phyloP scores from a whole-genome alignment of 1,140 invertebrate genomes.

The Ips typographus region DNA sequence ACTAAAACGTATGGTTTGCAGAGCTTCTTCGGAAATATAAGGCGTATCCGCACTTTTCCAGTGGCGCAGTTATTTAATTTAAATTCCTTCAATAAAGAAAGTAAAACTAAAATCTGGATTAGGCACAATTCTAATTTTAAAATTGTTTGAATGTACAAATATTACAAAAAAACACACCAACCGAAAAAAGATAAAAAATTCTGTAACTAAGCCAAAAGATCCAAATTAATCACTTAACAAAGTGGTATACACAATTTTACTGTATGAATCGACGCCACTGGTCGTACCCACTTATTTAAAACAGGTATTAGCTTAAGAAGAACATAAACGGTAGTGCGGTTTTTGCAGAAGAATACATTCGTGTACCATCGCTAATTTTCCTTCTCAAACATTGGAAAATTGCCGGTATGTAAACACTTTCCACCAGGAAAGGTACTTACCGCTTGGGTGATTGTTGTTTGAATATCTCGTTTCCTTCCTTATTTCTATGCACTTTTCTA shows the following conservation, averaged over 20 bases:
- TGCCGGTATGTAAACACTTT: constrained; percentile 17
- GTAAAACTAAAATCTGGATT: neutral
- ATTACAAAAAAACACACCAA: neutral
- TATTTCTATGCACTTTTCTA: too few relatives aligned
- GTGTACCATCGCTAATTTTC: constrained; percentile 26
- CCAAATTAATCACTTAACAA: too few relatives aligned
- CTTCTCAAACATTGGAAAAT: constrained; percentile 27
- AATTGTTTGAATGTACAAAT: too few relatives aligned
- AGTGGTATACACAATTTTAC: too few relatives aligned
- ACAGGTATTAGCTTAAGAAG: constrained; percentile 33
- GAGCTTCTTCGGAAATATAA: constrained; percentile 31
- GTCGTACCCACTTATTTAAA: constrained; percentile 28
- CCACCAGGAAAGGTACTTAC: neutral
- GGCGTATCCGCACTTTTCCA: constrained; percentile 22
- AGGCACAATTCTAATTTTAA: neutral
- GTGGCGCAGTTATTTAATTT: neutral
- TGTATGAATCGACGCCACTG: neutral
- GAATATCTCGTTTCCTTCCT: too few relatives aligned
- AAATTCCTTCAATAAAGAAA: too few relatives aligned
- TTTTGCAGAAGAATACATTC: constrained; percentile 28
- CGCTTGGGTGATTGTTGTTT: too few relatives aligned
- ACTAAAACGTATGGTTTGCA: constrained; percentile 29
- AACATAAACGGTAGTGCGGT: constrained; percentile 31
- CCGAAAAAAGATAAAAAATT: too few relatives aligned
- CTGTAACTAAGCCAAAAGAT: too few relatives aligned